Evolutionary conservation across 2,888 invertebrate species (phyloP).

Genomic region (Heliconius charithonia): DNA sequence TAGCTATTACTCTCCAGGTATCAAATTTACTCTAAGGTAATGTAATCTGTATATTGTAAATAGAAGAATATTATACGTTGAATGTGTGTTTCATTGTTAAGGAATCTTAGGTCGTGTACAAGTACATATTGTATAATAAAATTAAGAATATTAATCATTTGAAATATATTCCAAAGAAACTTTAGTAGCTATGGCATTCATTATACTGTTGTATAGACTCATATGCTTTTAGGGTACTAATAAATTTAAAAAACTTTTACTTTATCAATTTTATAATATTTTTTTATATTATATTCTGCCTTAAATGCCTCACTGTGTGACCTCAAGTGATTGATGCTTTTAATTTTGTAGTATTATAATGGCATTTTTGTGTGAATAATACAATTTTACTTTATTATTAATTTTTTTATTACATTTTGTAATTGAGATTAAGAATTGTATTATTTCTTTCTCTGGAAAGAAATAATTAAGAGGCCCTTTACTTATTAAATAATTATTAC

Average conservation of each 20-base stretch:
- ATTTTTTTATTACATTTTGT: not conserved
- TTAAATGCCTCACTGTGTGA: not conserved
- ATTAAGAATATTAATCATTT: conserved; percentile 19
- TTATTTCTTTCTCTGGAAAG: not conserved
- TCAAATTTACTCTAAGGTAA: not conserved
- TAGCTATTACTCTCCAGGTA: not conserved
- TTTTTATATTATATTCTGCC: not conserved
- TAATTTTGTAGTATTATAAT: conserved; percentile 19
- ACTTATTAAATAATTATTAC: conserved; percentile 10
- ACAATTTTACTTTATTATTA: not conserved
- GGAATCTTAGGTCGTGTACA: conserved; percentile 4
- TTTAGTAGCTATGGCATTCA: conserved; percentile 18
- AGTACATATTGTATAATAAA: conserved; percentile 8
- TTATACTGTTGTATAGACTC: conserved; percentile 34
- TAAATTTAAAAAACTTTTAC: not conserved
- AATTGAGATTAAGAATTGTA: not conserved
- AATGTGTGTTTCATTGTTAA: conserved; percentile 24
- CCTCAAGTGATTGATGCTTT: conserved; percentile 12
- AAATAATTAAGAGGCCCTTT: conserved; percentile 3
- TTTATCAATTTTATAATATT: conserved; percentile 2
- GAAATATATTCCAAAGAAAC: conserved; percentile 44
- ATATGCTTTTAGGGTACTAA: conserved; percentile 11
- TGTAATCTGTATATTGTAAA: conserved; percentile 25
- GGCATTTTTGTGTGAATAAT: conserved; percentile 3
- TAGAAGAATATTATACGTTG: conserved; percentile 5